Evolutionary conservation across 1,140 invertebrate genomes (phyloP), one percentile per base, ranked within the genome.

Genomic region (Macrocentrus cingulum): DNA sequence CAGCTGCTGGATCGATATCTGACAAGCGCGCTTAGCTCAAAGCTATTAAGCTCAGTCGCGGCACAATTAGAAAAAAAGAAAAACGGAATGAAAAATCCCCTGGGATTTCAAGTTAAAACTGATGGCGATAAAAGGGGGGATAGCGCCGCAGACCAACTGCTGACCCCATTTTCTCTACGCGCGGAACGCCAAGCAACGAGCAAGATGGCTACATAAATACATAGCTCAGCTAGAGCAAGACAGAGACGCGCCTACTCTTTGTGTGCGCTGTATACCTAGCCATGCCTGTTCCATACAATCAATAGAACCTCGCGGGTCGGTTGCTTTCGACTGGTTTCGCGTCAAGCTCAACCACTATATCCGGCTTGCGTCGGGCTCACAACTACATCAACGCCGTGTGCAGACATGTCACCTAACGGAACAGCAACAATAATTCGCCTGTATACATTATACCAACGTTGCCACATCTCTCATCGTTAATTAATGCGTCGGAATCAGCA

Each of bases 301-400:
- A 56, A 46, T 46, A 56, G 45, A 39, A 53, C 34, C 32, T 59
- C 39, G 22, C 29, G 23, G 48, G 39, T 63, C 53, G 57, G 61
- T 52, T 56, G 39, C 25, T 49, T 60, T 56, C 58, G 61, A 60
- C 36, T 19, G 39, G 41, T 63, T 63, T 52, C 53, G n/a, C n/a
- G 57, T 56, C 53, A 63, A 53, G 57, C 54, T 63, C 58, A 41
- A 46, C 54, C 50, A 53, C 49, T 56, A 56, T 60, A 51, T 49
- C 29, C 53, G 19, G 37, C 44, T 16, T 36, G 19, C 23, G 37
- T 41, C 19, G 22, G n/a, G 18, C 36, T 57, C 25, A 42, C 49
- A 39, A 56, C 49, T 51, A 59, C 29, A 46, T 18, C 29, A 8
- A n/a, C 18, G 13, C 7, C 23, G 22, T n/a, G n/a, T 25, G 2